A percentile compares a stretch with the other conserved stretches of the same genome.
Conservation (phyloP, 92 coral and sea anemone species). For the Montipora capitata region DNA sequence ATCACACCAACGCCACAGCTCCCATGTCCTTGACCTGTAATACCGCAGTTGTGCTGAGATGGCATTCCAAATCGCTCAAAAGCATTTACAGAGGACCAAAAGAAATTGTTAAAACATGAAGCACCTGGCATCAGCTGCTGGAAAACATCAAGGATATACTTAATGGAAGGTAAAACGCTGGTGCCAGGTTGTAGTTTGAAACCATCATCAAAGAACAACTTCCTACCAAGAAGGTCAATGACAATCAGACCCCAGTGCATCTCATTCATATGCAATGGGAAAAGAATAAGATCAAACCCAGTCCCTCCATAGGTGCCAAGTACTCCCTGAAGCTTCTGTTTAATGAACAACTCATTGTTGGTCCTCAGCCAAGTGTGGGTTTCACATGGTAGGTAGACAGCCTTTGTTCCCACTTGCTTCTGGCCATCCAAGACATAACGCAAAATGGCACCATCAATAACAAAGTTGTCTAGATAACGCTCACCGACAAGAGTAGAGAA, state of each 20-base stretch:
- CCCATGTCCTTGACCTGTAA: constrained; percentile 54
- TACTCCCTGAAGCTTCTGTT: constrained; percentile 12
- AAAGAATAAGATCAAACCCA: constrained; percentile 16
- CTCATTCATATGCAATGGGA: constrained; percentile 55
- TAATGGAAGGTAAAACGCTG: constrained; percentile 31
- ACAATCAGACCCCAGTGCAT: constrained; percentile 57
- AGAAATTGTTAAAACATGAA: not conserved
- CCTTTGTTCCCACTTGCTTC: constrained; percentile 8
- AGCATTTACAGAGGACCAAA: constrained; percentile 37
- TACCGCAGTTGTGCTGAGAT: constrained; percentile 1
- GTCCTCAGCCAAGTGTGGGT: constrained; percentile 44
- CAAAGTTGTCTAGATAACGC: constrained; percentile 69
- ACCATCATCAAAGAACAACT: constrained; percentile 55
- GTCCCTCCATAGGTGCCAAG: constrained; percentile 12
- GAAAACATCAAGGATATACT: constrained; percentile 41
- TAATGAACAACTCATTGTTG: constrained; percentile 4
- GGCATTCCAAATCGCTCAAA: constrained; percentile 80
- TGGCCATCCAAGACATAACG: constrained; percentile 18
- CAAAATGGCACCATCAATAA: constrained; percentile 54
- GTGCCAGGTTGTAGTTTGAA: constrained; percentile 8
- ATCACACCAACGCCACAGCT: constrained; percentile 81
- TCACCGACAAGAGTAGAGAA: constrained; percentile 45
- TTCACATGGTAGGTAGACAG: constrained; percentile 51
- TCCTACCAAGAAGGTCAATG: constrained; percentile 31
- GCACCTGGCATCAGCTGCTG: constrained; percentile 29